Conservation (phyloP, 2,797 vertebrate species). For the Philypnodon macrostomus region DNA sequence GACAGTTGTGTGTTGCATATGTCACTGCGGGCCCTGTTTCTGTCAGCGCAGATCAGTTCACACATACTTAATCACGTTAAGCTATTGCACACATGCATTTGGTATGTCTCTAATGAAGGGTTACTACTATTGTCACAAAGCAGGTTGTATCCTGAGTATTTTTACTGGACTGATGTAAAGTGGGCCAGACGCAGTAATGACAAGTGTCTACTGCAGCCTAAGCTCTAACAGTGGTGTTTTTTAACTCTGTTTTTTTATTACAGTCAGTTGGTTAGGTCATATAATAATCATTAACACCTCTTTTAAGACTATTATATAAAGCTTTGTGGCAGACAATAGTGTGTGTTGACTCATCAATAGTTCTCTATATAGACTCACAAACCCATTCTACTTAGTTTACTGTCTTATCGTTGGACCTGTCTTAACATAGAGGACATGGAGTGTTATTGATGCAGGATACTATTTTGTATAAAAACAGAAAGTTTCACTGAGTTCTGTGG, state of each 20-base stretch:
- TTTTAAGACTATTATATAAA: slow-evolving; percentile 1
- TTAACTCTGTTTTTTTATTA: slow-evolving; percentile 17
- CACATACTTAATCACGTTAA: slow-evolving; percentile 44
- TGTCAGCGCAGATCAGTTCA: slow-evolving; percentile 43
- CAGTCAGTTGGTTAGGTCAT: slow-evolving; percentile 20
- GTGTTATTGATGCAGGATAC: too few species aligned
- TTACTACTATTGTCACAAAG: slow-evolving; percentile 45
- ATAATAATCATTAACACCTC: slow-evolving; percentile 10
- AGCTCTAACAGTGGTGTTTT: slow-evolving; percentile 17
- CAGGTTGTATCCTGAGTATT: slow-evolving; percentile 42
- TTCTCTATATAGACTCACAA: too few species aligned
- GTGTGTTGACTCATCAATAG: too few species aligned
- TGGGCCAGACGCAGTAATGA: slow-evolving; percentile 38
- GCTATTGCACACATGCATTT: slow-evolving; percentile 26
- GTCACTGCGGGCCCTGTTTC: slow-evolving; percentile 34
- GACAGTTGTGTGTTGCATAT: slow-evolving; percentile 29
- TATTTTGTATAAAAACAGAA: too few species aligned
- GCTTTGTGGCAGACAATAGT: neutral
- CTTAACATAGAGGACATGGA: too few species aligned
- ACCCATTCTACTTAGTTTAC: too few species aligned
- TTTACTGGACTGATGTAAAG: slow-evolving; percentile 26
- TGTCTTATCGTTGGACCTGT: too few species aligned
- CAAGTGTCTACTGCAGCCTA: slow-evolving; percentile 34
- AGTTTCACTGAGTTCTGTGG: too few species aligned
- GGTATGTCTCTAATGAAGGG: slow-evolving; percentile 70